These are phyloP conservation scores for Ganaspis sp. DNA, from an alignment of 1,140 invertebrate genomes.

Conservation along the genomic window DNA sequence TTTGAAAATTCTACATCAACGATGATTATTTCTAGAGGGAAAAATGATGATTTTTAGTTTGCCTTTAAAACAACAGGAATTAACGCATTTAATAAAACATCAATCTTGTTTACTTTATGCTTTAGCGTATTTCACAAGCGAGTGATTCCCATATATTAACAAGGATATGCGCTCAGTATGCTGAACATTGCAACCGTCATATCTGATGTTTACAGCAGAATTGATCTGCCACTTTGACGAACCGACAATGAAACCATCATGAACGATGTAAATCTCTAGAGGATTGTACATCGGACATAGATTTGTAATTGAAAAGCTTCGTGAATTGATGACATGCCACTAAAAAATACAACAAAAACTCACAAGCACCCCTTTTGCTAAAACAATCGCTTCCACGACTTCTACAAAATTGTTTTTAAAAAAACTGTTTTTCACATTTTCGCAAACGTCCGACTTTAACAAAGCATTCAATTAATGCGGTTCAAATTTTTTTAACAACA, in stretches of 20 bases:
- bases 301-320: neutral
- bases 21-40: neutral
- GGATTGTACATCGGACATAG: constrained; percentile 36
- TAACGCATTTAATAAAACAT: constrained; percentile 33
- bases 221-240: constrained; percentile 49
- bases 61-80: neutral
- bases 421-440: no score
- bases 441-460: no score
- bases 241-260: constrained; percentile 46
- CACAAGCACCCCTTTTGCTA: no score
- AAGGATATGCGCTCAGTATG: neutral
- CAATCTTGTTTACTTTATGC: constrained; percentile 33
- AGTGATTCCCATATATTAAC: constrained; percentile 24
- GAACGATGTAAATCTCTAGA: constrained; percentile 44
- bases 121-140: constrained; percentile 31
- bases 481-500: no score
- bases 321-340: constrained; percentile 16
- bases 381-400: no score
- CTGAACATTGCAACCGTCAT: constrained; percentile 43
- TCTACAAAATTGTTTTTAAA: no score
- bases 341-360: neutral
- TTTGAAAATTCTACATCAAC: no score
- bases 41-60: neutral
- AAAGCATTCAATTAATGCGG: no score
- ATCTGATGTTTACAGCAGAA: constrained; percentile 50